These are phyloP conservation scores for Nixonia krombeini DNA, from an alignment of 1,140 invertebrate genomes.

Conservation along the genomic window DNA sequence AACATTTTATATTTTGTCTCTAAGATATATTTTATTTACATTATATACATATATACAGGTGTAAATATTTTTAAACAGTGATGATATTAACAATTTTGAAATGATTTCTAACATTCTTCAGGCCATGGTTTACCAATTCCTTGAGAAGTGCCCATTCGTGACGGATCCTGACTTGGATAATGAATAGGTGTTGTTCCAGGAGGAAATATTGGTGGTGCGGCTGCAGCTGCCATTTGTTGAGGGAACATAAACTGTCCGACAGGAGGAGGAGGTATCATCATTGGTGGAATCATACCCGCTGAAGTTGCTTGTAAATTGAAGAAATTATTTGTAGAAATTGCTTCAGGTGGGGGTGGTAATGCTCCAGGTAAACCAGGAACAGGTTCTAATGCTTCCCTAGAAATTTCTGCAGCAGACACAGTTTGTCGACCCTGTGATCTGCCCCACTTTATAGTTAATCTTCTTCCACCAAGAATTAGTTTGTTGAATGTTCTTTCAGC, in stretches of 20 bases:
- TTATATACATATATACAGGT: background rate
- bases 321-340: slow-evolving; percentile 73
- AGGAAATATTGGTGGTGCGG: slow-evolving; percentile 69
- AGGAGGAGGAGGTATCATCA: slow-evolving; percentile 73
- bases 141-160: slow-evolving; percentile 84
- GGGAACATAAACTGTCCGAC: slow-evolving; percentile 72
- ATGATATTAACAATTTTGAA: no score
- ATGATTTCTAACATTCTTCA: slow-evolving; percentile 64
- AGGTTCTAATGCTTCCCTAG: slow-evolving; percentile 78
- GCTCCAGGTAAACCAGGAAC: slow-evolving; percentile 89
- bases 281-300: slow-evolving; percentile 72
- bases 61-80: background rate
- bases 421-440: slow-evolving; percentile 83
- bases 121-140: slow-evolving; percentile 70
- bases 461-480: slow-evolving; percentile 86
- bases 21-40: no score
- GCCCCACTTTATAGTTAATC: slow-evolving; percentile 98
- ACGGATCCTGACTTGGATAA: slow-evolving; percentile 96
- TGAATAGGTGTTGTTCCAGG: slow-evolving; percentile 79
- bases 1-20: no score
- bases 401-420: slow-evolving; percentile 70
- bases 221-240: slow-evolving; percentile 66
- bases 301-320: slow-evolving; percentile 75
- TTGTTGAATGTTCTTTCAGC: slow-evolving; percentile 98
- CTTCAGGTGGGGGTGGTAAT: slow-evolving; percentile 83